Conservation (phyloP, 2,797 vertebrate species). For the Masticophis lateralis region DNA sequence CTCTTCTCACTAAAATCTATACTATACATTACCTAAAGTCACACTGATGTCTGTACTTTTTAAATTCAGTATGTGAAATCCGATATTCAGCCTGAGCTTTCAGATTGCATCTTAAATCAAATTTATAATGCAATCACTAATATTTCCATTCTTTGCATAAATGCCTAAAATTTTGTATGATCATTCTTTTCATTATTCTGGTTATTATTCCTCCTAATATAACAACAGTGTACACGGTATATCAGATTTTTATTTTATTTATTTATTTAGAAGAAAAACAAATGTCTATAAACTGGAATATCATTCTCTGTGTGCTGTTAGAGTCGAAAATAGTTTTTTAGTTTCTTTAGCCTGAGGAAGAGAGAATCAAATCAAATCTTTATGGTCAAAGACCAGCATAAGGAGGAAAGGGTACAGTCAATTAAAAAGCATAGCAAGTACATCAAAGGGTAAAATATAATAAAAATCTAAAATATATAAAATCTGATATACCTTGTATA, state of each 20-base stretch:
- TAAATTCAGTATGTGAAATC: neutral
- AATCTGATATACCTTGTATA: neutral
- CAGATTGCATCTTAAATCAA: conserved; percentile 7
- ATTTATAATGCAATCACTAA: neutral
- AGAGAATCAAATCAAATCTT: neutral
- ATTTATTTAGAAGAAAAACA: neutral
- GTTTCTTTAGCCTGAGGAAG: neutral
- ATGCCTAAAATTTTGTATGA: neutral
- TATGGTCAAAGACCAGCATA: neutral
- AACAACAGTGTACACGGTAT: neutral
- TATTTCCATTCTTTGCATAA: neutral
- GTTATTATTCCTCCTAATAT: neutral
- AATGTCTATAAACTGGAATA: accelerated
- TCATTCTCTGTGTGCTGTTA: neutral
- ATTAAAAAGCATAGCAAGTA: neutral
- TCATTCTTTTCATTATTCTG: conserved; percentile 1
- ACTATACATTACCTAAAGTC: neutral
- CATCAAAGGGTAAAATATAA: neutral
- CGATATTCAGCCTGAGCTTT: neutral
- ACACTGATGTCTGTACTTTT: neutral
- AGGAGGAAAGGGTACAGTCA: neutral
- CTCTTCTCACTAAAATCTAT: neutral
- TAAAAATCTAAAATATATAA: neutral
- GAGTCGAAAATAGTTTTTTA: neutral
- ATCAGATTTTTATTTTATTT: neutral